Conservation (phyloP, 2,888 invertebrate genomes). For the Eretmocerus hayati region DNA sequence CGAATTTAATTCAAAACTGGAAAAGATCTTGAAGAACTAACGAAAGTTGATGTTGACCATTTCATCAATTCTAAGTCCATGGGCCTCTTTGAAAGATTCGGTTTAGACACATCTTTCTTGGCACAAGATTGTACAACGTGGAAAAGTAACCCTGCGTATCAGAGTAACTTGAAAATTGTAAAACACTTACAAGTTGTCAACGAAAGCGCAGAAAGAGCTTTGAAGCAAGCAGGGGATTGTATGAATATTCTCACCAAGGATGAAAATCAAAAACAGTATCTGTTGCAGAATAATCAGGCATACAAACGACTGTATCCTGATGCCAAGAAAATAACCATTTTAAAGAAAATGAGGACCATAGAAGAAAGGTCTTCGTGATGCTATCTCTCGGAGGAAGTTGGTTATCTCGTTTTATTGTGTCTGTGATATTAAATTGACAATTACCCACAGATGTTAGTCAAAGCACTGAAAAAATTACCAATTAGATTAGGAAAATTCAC, state of each 20-base stretch:
- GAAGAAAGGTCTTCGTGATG: too few relatives aligned
- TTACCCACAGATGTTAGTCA: too few relatives aligned
- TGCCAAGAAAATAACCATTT: too few relatives aligned
- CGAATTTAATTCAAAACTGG: not conserved
- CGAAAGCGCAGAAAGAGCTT: conserved; percentile 17
- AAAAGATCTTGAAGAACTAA: not conserved
- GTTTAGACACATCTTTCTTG: not conserved
- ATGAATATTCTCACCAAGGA: conserved; percentile 13
- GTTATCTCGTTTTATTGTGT: too few relatives aligned
- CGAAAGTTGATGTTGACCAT: not conserved
- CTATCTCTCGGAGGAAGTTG: too few relatives aligned
- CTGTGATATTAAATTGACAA: too few relatives aligned
- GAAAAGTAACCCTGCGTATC: not conserved
- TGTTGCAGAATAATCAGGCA: conserved; percentile 15
- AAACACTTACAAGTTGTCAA: conserved; percentile 12
- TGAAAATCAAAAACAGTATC: conserved; percentile 16
- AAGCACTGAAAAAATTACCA: too few relatives aligned
- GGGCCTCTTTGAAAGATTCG: not conserved
- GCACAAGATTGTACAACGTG: not conserved
- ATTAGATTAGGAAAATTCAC: too few relatives aligned
- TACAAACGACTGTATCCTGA: conserved; percentile 8
- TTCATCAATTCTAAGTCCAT: not conserved
- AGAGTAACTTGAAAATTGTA: conserved; percentile 3
- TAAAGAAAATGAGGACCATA: too few relatives aligned
- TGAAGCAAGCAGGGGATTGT: conserved; percentile 13